These are phyloP conservation scores for Tanypteryx hageni DNA, from an alignment of 2,888 invertebrate species.

Conservation along the genomic window DNA sequence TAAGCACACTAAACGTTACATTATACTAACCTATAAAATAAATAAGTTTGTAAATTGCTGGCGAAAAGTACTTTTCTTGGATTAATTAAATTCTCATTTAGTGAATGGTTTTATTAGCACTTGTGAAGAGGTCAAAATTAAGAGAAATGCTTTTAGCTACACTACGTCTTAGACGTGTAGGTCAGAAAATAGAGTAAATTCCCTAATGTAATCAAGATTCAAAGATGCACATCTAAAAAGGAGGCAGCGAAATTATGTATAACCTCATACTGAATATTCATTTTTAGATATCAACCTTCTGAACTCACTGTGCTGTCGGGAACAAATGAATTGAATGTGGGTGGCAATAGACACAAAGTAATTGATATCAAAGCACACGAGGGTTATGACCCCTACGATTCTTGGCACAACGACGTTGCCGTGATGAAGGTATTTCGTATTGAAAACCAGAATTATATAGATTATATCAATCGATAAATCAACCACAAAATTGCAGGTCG, in stretches of 20 bases:
- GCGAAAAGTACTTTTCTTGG: background rate
- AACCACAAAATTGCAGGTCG: background rate
- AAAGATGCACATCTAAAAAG: background rate
- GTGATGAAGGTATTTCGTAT: constrained; percentile 53
- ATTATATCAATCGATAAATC: background rate
- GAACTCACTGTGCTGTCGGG: constrained; percentile 39
- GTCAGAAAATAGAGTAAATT: background rate
- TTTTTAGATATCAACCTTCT: background rate
- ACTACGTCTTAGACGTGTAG: background rate
- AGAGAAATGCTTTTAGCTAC: background rate
- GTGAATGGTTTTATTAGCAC: background rate
- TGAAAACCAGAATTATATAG: background rate
- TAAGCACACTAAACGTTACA: too few relatives aligned
- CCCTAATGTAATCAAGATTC: too few relatives aligned
- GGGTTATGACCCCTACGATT: constrained; percentile 41
- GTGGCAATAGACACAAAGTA: constrained; percentile 44
- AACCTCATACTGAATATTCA: background rate
- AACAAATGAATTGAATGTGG: constrained; percentile 14
- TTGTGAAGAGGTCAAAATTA: background rate
- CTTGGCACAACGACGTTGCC: constrained; percentile 59
- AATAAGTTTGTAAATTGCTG: background rate
- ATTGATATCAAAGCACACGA: constrained; percentile 39
- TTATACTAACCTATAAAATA: background rate
- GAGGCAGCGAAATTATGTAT: background rate
- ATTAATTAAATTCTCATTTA: background rate